A percentile compares a stretch with the other conserved stretches of the same genome.
Evolutionary conservation across 2,113 vertebrate genomes (phyloP).

Genomic region (Amblyornis subalaris): DNA sequence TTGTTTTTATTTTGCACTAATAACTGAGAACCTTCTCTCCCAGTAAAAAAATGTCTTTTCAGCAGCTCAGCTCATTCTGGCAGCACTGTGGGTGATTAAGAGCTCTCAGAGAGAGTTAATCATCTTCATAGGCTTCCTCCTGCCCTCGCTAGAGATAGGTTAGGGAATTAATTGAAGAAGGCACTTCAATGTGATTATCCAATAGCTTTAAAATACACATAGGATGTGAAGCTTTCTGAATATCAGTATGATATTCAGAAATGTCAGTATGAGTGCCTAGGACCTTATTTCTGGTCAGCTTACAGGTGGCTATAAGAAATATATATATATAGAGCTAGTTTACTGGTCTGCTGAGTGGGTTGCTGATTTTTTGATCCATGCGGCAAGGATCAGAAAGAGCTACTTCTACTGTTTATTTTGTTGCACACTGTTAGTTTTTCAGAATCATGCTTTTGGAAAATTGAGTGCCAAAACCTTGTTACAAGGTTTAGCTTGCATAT

Average conservation of each 20-base stretch:
- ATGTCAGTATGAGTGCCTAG: neutral
- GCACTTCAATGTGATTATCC: neutral
- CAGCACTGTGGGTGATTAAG: neutral
- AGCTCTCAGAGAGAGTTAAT: constrained; percentile 32
- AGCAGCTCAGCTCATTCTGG: neutral
- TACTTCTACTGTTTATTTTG: neutral
- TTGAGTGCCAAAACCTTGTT: neutral
- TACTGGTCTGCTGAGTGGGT: neutral
- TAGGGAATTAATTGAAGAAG: neutral
- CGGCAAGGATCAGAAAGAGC: neutral
- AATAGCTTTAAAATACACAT: neutral
- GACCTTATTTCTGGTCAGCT: neutral
- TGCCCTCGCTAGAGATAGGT: neutral
- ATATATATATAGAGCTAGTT: neutral
- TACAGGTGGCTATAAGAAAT: neutral
- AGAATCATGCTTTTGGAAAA: neutral
- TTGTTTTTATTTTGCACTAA: neutral
- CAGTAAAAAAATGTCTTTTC: neutral
- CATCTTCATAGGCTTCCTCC: neutral
- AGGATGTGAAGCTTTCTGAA: neutral
- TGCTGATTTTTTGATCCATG: neutral
- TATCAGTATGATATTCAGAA: neutral
- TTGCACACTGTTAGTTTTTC: neutral
- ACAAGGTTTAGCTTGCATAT: neutral
- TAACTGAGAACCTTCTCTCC: neutral